Base-by-base conservation (phyloP, 1,140 invertebrate genomes). In the Cyrtorhinus lividipennis region DNA sequence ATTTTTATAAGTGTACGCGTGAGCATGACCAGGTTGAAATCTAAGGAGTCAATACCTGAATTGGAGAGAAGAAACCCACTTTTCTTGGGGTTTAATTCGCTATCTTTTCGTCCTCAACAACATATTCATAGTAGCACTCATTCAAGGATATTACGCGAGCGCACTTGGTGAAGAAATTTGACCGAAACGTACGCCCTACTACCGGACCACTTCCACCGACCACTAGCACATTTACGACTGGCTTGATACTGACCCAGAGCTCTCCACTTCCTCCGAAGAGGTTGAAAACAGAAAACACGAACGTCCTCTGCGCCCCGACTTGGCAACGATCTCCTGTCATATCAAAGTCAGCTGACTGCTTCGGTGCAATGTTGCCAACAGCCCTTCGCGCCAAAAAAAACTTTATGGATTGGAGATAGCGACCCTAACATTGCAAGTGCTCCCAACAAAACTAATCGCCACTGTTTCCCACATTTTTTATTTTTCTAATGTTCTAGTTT, bases 31-130 rank as follows among this genome's bases (percentile, higher is more conserved):
- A n/a, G n/a, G n/a, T n/a, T n/a, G n/a, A n/a, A n/a, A n/a, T n/a
- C n/a, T n/a, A n/a, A n/a, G n/a, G n/a, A n/a, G n/a, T n/a, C n/a
- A n/a, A n/a, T n/a, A n/a, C n/a, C n/a, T n/a, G n/a, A n/a, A n/a
- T n/a, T n/a, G n/a, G n/a, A n/a, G n/a, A n/a, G n/a, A n/a, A n/a
- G n/a, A n/a, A n/a, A n/a, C n/a, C n/a, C n/a, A n/a, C n/a, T n/a
- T n/a, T n/a, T n/a, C n/a, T n/a, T n/a, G n/a, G n/a, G n/a, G n/a
- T n/a, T n/a, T n/a, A n/a, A n/a, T 8, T 53, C 46, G 62, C 38
- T 66, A 66, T 66, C 65, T 66, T 64, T 66, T 66, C 61, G 63
- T 66, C 62, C 65, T 66, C 46, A 64, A 59, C 59, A 66, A 62
- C 65, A 66, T 66, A 64, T 66, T 66, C 53, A 27, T 18, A 23